phyloP scores from a whole-genome alignment of 2,888 invertebrate species.

The Cordylochernes scorpioides region DNA sequence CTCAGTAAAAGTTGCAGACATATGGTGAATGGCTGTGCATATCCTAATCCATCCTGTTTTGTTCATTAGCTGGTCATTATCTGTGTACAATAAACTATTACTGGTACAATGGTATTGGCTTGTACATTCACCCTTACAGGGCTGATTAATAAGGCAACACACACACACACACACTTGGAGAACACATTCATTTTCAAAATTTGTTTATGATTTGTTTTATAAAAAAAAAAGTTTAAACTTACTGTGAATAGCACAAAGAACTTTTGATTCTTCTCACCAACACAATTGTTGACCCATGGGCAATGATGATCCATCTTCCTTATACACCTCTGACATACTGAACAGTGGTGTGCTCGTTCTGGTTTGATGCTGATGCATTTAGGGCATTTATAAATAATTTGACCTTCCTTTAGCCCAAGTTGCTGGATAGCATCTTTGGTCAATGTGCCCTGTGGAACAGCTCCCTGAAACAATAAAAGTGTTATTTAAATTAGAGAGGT shows the following conservation, averaged over 20 bases:
- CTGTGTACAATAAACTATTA: too few species aligned
- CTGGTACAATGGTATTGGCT: too few species aligned
- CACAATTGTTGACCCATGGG: conserved; percentile 98
- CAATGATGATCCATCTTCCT: conserved; percentile 46
- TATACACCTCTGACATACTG: conserved; percentile 65
- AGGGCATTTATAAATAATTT: conserved; percentile 78
- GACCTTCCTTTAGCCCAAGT: conserved; percentile 68
- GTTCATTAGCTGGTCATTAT: too few species aligned
- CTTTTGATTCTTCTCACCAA: conserved; percentile 97
- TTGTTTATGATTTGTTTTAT: too few species aligned
- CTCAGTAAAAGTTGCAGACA: too few species aligned
- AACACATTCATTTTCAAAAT: too few species aligned
- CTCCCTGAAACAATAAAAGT: conserved; percentile 32
- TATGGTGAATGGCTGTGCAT: too few species aligned
- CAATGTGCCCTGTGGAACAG: conserved; percentile 78
- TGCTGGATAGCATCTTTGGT: conserved; percentile 82
- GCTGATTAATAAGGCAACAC: too few species aligned
- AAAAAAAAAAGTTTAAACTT: too few species aligned
- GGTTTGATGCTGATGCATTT: conserved; percentile 91
- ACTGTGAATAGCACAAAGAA: conserved; percentile 95
- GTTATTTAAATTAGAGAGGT: not conserved
- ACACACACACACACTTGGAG: too few species aligned
- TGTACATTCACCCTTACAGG: too few species aligned
- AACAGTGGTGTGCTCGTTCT: conserved; percentile 81
- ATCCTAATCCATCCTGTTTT: too few species aligned